Conservation (phyloP, 2,113 vertebrate genomes). For the Corythornis cristatus region DNA sequence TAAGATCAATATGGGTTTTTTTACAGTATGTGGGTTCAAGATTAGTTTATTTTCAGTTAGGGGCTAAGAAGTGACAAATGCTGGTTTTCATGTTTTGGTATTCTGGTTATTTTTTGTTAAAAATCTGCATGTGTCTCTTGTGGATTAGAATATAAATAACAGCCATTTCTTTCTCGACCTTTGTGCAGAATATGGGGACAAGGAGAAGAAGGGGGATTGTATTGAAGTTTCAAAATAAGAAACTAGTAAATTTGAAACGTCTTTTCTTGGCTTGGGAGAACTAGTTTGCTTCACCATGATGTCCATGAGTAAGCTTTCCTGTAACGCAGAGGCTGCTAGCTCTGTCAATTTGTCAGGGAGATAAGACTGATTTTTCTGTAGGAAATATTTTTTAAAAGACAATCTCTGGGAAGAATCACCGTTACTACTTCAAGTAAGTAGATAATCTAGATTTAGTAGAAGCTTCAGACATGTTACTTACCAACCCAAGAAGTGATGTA, state of each 20-base stretch:
- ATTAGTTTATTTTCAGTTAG: not conserved
- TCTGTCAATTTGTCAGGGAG: not conserved
- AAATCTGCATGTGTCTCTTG: not conserved
- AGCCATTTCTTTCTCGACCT: not conserved
- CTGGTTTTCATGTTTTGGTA: not conserved
- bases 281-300: not conserved
- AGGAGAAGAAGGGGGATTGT: not conserved
- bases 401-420: constrained; percentile 17
- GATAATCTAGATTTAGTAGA: not conserved
- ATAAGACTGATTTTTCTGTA: not conserved
- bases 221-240: not conserved
- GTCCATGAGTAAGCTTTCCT: not conserved
- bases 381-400: not conserved
- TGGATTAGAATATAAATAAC: not conserved
- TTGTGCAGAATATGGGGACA: not conserved
- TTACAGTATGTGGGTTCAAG: not conserved
- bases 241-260: not conserved
- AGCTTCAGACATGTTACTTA: not conserved
- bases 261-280: not conserved
- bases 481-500: not conserved
- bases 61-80: not conserved
- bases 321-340: not conserved
- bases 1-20: not conserved
- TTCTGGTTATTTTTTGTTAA: not conserved
- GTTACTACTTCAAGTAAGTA: not conserved